phyloP scores from a whole-genome alignment of 2,113 vertebrate genomes.

The Sylvilagus bachmani region DNA sequence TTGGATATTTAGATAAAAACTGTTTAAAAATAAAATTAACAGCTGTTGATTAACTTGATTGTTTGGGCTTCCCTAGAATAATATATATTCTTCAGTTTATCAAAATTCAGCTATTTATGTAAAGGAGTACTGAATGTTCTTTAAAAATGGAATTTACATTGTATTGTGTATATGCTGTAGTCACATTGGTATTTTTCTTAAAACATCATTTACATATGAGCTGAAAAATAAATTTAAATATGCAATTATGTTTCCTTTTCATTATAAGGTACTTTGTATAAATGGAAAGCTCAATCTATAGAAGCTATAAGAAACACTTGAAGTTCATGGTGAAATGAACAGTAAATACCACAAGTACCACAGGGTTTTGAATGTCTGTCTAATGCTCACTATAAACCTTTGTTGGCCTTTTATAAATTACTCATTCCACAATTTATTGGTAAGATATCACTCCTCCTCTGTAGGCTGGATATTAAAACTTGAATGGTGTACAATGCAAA shows the following conservation, averaged over 20 bases:
- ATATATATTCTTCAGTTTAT: background rate
- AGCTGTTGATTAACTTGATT: background rate
- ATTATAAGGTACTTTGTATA: background rate
- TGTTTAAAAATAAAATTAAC: background rate
- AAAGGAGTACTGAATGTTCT: background rate
- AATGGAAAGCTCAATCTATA: background rate
- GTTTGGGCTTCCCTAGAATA: background rate
- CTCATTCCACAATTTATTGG: background rate
- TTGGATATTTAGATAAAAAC: slow-evolving; percentile 20
- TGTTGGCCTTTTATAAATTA: slow-evolving; percentile 5
- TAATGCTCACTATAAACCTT: background rate
- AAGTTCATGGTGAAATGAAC: background rate
- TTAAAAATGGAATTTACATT: background rate
- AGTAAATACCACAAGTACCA: background rate
- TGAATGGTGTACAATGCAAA: background rate
- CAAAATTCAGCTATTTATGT: background rate
- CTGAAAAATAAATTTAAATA: background rate
- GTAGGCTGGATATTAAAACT: background rate
- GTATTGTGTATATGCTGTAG: background rate
- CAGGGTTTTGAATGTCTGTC: background rate
- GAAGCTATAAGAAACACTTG: background rate
- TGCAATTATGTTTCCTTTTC: background rate
- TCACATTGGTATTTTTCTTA: background rate
- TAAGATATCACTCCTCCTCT: background rate
- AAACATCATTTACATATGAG: background rate